These are phyloP conservation scores for Drosophila rubida DNA, from an alignment of 2,888 invertebrate genomes.

Conservation along the genomic window DNA sequence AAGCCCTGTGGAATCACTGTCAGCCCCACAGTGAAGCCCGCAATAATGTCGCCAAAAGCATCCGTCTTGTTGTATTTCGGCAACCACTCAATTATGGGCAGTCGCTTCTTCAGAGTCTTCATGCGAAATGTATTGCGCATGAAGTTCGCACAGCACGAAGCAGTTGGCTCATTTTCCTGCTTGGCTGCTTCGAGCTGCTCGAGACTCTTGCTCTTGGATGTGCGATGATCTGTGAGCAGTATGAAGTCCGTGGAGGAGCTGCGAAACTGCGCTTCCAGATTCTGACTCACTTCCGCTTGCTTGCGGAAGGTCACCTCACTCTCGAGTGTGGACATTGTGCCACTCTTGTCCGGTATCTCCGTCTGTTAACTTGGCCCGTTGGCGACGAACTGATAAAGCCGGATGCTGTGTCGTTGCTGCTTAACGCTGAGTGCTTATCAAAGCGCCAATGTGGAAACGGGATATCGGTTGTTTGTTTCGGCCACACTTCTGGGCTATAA, in stretches of 20 bases:
- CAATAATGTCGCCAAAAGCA: constrained; percentile 94
- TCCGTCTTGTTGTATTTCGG: constrained; percentile 90
- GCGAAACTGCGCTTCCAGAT: constrained; percentile 77
- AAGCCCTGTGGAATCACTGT: constrained; percentile 90
- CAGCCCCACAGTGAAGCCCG: constrained; percentile 95
- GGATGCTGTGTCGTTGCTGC: constrained; percentile 45
- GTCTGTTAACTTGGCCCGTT: constrained; percentile 17
- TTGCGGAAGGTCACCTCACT: constrained; percentile 76
- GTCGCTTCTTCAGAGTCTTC: constrained; percentile 89
- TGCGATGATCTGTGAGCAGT: constrained; percentile 80
- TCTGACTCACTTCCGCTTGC: constrained; percentile 68
- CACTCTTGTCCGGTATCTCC: constrained; percentile 16
- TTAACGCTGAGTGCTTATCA: constrained; percentile 61
- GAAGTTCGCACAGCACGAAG: constrained; percentile 49
- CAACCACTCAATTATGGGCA: constrained; percentile 92
- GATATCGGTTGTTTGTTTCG: constrained; percentile 73
- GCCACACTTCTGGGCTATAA: constrained; percentile 40
- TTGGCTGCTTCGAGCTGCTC: constrained; percentile 64
- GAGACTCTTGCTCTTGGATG: constrained; percentile 69
- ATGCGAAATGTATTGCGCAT: constrained; percentile 86
- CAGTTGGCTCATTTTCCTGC: constrained; percentile 28
- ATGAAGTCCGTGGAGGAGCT: constrained; percentile 82
- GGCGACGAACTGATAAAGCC: constrained; percentile 43
- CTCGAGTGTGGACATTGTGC: constrained; percentile 77
- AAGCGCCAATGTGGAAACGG: constrained; percentile 46